These are phyloP conservation scores for Machimus atricapillus DNA, from an alignment of 2,888 invertebrate species.

Conservation along the genomic window DNA sequence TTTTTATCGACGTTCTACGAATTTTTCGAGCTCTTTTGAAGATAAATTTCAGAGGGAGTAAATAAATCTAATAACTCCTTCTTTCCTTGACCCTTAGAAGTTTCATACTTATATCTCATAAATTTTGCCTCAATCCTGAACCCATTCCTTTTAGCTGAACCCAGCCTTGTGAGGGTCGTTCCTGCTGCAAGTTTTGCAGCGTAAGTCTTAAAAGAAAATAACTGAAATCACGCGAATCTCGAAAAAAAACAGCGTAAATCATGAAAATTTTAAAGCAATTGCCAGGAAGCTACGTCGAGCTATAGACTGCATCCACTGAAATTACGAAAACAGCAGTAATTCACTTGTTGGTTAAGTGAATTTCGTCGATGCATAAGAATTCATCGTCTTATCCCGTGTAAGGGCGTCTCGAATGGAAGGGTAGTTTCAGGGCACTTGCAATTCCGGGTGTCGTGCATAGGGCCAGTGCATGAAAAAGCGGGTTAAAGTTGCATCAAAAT, in stretches of 20 bases:
- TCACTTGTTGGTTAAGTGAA: constrained; percentile 15
- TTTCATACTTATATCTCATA: background rate
- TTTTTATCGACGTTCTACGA: background rate
- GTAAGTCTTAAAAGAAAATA: background rate
- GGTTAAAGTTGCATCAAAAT: background rate
- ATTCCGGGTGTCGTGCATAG: background rate
- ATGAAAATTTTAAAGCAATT: background rate
- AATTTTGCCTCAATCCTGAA: background rate
- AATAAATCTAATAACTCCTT: background rate
- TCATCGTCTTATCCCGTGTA: background rate
- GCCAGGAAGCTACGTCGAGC: background rate
- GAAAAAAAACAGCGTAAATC: background rate
- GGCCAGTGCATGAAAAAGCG: background rate
- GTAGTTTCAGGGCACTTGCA: background rate
- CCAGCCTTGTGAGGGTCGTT: background rate
- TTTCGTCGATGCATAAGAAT: constrained; percentile 4
- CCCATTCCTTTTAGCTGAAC: background rate
- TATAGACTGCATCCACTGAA: background rate
- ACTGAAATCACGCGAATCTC: background rate
- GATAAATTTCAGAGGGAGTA: background rate
- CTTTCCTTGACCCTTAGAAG: background rate
- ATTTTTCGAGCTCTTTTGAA: background rate
- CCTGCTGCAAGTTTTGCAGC: background rate
- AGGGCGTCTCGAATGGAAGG: background rate
- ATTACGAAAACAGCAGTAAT: background rate